Base-by-base conservation (phyloP, 1,140 invertebrate genomes). In the Riptortus pedestris region DNA sequence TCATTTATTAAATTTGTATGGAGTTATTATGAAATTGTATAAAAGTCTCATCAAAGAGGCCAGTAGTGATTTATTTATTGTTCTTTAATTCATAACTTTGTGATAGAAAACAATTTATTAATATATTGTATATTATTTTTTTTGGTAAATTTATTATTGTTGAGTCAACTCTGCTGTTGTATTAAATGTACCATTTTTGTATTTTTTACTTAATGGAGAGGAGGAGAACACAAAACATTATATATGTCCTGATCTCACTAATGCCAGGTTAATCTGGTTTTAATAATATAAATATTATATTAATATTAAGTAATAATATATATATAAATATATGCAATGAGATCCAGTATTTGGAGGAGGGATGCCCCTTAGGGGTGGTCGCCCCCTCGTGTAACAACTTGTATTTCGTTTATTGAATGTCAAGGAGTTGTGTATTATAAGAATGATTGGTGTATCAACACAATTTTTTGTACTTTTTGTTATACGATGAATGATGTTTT, bases 101-200 rank as follows among this genome's bases (percentile, higher is more conserved):
- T 59, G 57, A 59, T 59, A 59, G 28, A 59, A 59, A 59, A 29
- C 33, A 38, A 59, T n/a, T 33, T 33, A 59, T 33, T 59, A 59
- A 31, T 59, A 59, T 59, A 59, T 59, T 59, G 33, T 55, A 59
- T 59, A 59, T 33, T 59, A 29, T 31, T 59, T 33, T 51, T 9
- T 59, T 59, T 59, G 26, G 57, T 59, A 59, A 59, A 59, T 59
- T 31, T 59, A 59, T 59, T 59, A 38, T 59, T 59, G 57, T 59
- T 59, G 51, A 55, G 51, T 55, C 51, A 55, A 55, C 51, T 55
- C 51, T 55, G 51, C 51, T 55, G 51, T 55, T 55, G 51, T 55
- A 55, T 55, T 55, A 55, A 55, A 55, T 55, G 51, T 55, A 55
- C 51, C 51, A 55, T 55, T 55, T 38, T 55, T 55, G 51, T 55